Base-by-base conservation (phyloP, 2,113 vertebrate species). In the Heterotis niloticus region DNA sequence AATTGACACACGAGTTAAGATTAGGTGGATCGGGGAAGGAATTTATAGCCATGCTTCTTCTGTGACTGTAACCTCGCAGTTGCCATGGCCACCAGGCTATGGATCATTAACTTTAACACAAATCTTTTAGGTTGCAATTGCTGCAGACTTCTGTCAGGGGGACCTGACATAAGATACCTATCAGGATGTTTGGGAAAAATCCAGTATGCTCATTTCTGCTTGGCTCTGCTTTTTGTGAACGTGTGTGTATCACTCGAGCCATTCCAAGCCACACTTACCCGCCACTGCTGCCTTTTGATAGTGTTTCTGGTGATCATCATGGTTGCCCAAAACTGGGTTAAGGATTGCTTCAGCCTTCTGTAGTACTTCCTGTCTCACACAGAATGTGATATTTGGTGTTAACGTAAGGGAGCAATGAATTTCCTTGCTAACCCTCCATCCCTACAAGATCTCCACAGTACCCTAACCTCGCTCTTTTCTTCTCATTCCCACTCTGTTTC, bases 241-340 rank as follows among this genome's bases (percentile, higher is more conserved):
- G 51, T 52, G 20, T 34, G 60, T 24, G 67, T 14, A 4, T 70
- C 13, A 23, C 69, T 44, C 26, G 34, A 52, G 17, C 18, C 18
- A 18, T 18, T 77, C 20, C 59, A 65, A 44, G 54, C 34, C 0
- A 62, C 80, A 0, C 9, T 77, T 82, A 93, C 94, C 89, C 91
- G 92, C 82, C 89, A 93, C 4, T 82, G 82, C 29, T 81, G 92
- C 77, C 87, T 93, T 85, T 93, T 86, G 81, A 93, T 86, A 79
- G 87, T 88, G 83, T 88, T 75, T 76, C 90, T 93, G 28, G 93
- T 92, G 79, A 95, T 92, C 81, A 94, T 90, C 89, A 96, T 87
- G 16, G 89, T 75, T 0, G 92, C 89, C 87, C 94, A 92, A 85
- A 96, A 95, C 82, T 92, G 94, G 18, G 85, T 84, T 74, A 94